Evolutionary conservation across 2,113 vertebrate species (phyloP).

Genomic region (Eudyptes chrysolophus): DNA sequence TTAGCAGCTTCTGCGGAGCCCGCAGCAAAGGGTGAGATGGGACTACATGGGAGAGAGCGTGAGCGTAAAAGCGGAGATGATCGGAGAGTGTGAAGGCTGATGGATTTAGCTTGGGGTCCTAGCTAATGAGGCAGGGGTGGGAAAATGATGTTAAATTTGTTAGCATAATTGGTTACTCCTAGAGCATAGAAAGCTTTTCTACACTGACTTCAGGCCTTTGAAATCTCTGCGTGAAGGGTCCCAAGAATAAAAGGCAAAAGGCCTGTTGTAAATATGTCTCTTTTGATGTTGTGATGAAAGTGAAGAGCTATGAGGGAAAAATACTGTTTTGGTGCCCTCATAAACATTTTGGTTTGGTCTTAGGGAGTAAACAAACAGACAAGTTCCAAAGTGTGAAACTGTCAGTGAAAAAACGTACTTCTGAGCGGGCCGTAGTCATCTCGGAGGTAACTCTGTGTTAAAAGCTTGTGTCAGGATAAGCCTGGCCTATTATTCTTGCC

Average conservation of each 20-base stretch:
- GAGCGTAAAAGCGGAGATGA: background rate
- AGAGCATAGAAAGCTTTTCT: background rate
- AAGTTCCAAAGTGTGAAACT: background rate
- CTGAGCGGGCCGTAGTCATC: background rate
- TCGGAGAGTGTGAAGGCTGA: background rate
- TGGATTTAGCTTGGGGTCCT: background rate
- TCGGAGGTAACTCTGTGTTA: background rate
- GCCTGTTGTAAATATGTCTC: background rate
- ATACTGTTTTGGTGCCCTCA: background rate
- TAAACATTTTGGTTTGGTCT: background rate
- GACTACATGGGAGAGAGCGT: background rate
- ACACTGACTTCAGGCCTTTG: background rate
- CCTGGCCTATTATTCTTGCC: background rate
- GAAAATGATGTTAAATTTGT: background rate
- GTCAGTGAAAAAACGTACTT: no score
- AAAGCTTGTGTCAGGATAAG: background rate
- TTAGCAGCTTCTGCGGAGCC: background rate
- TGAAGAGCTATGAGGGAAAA: background rate
- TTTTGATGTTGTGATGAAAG: background rate
- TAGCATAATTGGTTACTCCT: background rate
- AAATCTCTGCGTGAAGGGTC: background rate
- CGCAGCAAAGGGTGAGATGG: background rate
- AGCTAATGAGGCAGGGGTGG: background rate
- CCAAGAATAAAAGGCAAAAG: background rate
- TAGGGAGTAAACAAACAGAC: background rate